Conservation (phyloP, 2,888 invertebrate species). For the Himalopsyche anomala region DNA sequence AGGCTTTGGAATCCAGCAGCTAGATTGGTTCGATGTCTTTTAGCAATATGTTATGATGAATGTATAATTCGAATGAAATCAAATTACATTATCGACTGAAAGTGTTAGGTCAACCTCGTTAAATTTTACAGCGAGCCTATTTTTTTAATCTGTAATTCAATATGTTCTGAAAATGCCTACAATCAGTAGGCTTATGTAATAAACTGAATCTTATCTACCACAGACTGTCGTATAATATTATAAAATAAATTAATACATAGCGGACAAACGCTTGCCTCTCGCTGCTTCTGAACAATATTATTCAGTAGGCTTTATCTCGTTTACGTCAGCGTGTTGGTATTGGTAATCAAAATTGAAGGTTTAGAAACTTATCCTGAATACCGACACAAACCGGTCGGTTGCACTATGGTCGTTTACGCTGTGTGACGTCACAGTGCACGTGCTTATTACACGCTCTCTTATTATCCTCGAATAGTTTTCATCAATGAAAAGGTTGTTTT, state of each 20-base stretch:
- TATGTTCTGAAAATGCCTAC: too few relatives aligned
- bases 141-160: too few relatives aligned
- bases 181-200: too few relatives aligned
- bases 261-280: slow-evolving; percentile 5
- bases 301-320: not conserved
- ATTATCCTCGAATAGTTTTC: not conserved
- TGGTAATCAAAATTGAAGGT: slow-evolving; percentile 10
- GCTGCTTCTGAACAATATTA: not conserved
- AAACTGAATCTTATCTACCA: too few relatives aligned
- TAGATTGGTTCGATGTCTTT: too few relatives aligned
- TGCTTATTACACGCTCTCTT: not conserved
- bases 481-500: not conserved
- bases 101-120: too few relatives aligned
- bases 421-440: not conserved
- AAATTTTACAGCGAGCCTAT: too few relatives aligned
- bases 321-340: not conserved
- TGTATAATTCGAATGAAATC: too few relatives aligned
- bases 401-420: not conserved
- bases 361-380: slow-evolving; percentile 13
- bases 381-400: not conserved
- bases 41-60: too few relatives aligned
- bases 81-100: too few relatives aligned
- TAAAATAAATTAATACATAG: not conserved
- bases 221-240: too few relatives aligned
- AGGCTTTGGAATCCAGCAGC: too few relatives aligned